Percentiles rank a stretch among this genome's conserved stretches.
phyloP scores from a whole-genome alignment of 2,797 vertebrate genomes.

The Iguana delicatissima region DNA sequence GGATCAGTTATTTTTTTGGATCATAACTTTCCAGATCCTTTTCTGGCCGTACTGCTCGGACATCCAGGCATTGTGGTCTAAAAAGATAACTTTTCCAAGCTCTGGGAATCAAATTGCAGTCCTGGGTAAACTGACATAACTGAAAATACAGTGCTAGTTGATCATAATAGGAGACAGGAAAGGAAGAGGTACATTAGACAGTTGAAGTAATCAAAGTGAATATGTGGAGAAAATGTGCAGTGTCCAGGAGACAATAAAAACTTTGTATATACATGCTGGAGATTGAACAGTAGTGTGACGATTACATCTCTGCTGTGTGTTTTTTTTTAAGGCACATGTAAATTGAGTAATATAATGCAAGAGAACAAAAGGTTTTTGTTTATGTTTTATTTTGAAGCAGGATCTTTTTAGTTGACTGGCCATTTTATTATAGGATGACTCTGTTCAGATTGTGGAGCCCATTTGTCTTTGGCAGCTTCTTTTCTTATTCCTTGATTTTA shows the following conservation, averaged over 20 bases:
- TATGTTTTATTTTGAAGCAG: background rate
- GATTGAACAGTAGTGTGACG: background rate
- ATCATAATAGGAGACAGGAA: background rate
- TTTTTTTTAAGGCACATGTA: too few species aligned
- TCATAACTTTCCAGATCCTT: too few species aligned
- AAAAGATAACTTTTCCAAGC: too few species aligned
- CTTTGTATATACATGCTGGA: background rate
- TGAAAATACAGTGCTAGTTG: background rate
- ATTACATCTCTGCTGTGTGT: background rate
- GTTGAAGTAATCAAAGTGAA: background rate
- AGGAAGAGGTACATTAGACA: background rate
- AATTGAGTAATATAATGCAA: background rate
- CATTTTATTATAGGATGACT: background rate
- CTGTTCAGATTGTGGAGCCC: background rate
- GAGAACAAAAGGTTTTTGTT: background rate
- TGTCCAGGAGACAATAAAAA: background rate
- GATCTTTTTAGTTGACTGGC: background rate
- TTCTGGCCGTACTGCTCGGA: too few species aligned
- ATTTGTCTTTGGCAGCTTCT: background rate
- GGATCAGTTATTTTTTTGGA: too few species aligned
- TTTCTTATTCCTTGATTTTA: conserved; percentile 2
- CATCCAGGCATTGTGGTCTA: too few species aligned
- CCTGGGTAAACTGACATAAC: background rate
- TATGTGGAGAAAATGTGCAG: background rate
- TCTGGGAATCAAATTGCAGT: too few species aligned